phyloP scores from a whole-genome alignment of 2,888 invertebrate species.

The Amphiduros pacificus region DNA sequence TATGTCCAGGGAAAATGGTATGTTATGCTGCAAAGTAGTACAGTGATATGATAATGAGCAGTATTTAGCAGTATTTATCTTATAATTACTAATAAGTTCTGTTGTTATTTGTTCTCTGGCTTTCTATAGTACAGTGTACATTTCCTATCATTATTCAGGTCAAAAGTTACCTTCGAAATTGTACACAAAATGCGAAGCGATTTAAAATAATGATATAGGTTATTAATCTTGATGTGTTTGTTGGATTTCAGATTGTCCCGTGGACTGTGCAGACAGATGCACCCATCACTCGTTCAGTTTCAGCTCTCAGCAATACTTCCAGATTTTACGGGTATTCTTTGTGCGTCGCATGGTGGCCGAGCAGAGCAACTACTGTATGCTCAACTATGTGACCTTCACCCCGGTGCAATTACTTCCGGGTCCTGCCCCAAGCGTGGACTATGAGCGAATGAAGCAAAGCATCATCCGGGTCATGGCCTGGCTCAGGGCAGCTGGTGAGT shows the following conservation, averaged over 20 bases:
- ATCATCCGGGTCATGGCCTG: conserved; percentile 21
- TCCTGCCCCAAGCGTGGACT: conserved; percentile 11
- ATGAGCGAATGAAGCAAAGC: conserved; percentile 21
- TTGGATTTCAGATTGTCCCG: conserved; percentile 1
- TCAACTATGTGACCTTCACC: conserved; percentile 27
- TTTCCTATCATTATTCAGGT: too few species aligned
- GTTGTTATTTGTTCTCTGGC: too few species aligned
- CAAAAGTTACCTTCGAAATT: too few species aligned
- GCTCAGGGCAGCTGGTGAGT: conserved; percentile 20
- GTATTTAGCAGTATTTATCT: too few species aligned
- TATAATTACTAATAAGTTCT: too few species aligned
- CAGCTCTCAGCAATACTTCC: conserved; percentile 15
- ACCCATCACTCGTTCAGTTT: conserved; percentile 13
- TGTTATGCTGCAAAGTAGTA: too few species aligned
- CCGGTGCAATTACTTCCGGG: conserved; percentile 22
- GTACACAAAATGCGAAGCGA: too few species aligned
- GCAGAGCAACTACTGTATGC: not conserved
- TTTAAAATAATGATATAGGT: too few species aligned
- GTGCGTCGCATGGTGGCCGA: not conserved
- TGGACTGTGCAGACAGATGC: conserved; percentile 8
- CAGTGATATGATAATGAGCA: too few species aligned
- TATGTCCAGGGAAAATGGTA: conserved; percentile 14
- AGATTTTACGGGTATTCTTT: conserved; percentile 18
- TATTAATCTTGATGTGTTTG: too few species aligned
- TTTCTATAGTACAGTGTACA: too few species aligned